These are phyloP conservation scores for Crambe crambe DNA, from an alignment of 37 sponge, comb jelly and placozoan genomes.

Conservation along the genomic window DNA sequence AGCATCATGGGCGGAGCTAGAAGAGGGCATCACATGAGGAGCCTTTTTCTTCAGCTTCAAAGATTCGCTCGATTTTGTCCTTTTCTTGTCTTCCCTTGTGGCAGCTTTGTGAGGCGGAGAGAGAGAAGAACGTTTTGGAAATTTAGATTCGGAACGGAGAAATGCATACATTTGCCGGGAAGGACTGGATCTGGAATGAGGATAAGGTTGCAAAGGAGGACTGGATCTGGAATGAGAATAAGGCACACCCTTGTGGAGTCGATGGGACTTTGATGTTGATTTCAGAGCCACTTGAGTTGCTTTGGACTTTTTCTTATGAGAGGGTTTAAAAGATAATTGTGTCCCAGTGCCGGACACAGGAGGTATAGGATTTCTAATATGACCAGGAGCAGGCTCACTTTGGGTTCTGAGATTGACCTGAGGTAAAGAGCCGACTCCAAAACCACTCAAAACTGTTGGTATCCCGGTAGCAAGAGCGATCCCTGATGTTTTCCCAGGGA, in stretches of 20 bases:
- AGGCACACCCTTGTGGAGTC: too few species aligned
- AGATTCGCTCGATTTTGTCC: not conserved
- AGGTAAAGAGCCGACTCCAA: not conserved
- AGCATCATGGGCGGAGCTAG: not conserved
- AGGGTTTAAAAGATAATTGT: not conserved
- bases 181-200: too few species aligned
- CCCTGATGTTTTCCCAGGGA: not conserved
- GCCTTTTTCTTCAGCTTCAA: not conserved
- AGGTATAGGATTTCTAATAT: too few species aligned
- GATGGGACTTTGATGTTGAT: not conserved
- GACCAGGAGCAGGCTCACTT: too few species aligned
- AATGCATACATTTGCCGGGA: too few species aligned
- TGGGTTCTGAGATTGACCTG: not conserved
- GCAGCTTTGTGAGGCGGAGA: not conserved
- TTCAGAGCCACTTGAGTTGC: not conserved
- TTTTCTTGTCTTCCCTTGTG: not conserved
- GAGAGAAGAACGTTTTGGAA: not conserved
- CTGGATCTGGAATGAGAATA: too few species aligned
- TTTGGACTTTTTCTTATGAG: not conserved
- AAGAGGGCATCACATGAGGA: too few species aligned
- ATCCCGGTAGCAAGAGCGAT: not conserved
- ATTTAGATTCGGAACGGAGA: not conserved
- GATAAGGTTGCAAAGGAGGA: too few species aligned
- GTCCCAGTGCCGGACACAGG: not conserved
- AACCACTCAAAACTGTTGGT: not conserved